Evolutionary conservation across 2,113 vertebrate species (phyloP).

Genomic region (Zapus hudsonius): DNA sequence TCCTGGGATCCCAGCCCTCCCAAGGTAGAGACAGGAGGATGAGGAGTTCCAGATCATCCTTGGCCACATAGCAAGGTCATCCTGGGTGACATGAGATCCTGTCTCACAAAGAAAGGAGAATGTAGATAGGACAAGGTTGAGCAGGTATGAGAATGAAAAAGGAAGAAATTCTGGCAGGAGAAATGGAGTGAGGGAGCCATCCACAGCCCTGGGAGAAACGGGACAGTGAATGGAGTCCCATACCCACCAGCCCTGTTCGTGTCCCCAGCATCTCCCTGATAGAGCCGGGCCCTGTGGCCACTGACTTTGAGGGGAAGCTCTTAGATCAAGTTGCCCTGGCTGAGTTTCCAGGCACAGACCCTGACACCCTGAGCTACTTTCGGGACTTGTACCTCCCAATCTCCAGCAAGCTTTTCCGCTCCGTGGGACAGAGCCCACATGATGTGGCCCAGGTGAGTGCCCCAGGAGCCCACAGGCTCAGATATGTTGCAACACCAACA

Average conservation of each 20-base stretch:
- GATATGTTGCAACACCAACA: rapidly evolving
- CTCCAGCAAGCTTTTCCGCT: conserved; percentile 85
- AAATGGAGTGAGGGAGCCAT: too few relatives aligned
- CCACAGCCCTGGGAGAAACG: not conserved
- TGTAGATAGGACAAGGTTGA: too few relatives aligned
- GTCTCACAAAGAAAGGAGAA: too few relatives aligned
- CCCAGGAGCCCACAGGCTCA: not conserved
- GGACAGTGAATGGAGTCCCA: not conserved
- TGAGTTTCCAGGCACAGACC: conserved; percentile 84
- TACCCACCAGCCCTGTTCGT: conserved; percentile 69
- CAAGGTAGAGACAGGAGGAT: too few relatives aligned
- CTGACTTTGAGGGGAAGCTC: conserved; percentile 89
- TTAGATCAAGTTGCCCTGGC: conserved; percentile 83
- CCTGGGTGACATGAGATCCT: too few relatives aligned
- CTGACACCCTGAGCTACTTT: conserved; percentile 86
- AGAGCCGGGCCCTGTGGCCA: conserved; percentile 89
- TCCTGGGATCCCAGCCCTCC: too few relatives aligned
- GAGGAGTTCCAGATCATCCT: too few relatives aligned
- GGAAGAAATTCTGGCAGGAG: not conserved
- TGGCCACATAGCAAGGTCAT: too few relatives aligned
- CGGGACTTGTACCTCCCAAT: conserved; percentile 88
- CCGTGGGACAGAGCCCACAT: conserved; percentile 87
- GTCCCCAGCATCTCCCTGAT: conserved; percentile 86
- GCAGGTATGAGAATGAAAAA: not conserved
- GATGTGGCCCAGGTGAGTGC: conserved; percentile 86